Base-by-base conservation (phyloP, 2,113 vertebrate genomes). In the Agelaius phoeniceus region DNA sequence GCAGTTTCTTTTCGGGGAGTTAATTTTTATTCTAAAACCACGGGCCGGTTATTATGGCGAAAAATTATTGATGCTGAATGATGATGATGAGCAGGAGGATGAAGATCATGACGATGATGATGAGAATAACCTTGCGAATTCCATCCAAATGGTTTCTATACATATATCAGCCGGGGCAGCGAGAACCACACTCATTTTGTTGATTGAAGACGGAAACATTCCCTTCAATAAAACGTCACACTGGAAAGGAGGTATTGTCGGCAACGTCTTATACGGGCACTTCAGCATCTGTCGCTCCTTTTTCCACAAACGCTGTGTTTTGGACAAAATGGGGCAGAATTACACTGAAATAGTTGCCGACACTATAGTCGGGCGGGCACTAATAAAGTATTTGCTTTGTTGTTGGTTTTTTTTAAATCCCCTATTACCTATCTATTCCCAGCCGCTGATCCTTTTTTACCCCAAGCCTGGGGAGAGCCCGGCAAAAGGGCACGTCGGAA, bases 341-440 rank as follows among this genome's bases (percentile, higher is more conserved):
- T 24, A 39, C 76, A 35, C 48, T 27, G 76, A 77, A 84, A 84
- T 46, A 33, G 67, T 74, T 87, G 43, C 30, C 17, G 46, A 69
- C 62, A 30, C 44, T 43, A 18, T 4, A 73, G 27, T 11, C 17
- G 49, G 44, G 44, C 12, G 28, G 24, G 17, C 24, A 74, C 4
- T 26, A 89, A 83, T 46, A 13, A 82, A 87, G 7, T 19, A 2
- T 44, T 59, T 41, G 5, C 27, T 23, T 37, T 20, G 2, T 46
- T 37, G 48, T 9, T 26, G 28, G 22, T 17, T 48, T 15, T 3
- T 16, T 3, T 11, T 10, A 1, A 4, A 2, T 28, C 13, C 7
- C 3, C 10, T 15, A 73, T n/a, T 15, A 27, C 39, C n/a, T 49
- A 3, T 51, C 30, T 51, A 2, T 39, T 68, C 12, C 24, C 46